Conservation (phyloP, 2,888 invertebrate species). For the Amaurobius ferox region DNA sequence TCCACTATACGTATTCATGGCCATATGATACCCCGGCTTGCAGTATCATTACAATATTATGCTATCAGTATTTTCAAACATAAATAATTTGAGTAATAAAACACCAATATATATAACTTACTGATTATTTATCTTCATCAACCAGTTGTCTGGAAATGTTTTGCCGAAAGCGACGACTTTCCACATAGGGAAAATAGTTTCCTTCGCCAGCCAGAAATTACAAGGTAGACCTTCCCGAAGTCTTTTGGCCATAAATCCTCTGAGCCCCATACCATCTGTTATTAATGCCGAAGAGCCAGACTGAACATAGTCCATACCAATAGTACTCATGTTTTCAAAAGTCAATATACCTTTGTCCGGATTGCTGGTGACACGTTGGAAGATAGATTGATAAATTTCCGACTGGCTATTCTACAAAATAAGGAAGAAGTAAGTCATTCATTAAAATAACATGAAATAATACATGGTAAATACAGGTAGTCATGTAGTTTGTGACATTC, state of each 20-base stretch:
- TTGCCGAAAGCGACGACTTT: slow-evolving; percentile 31
- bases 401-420: background rate
- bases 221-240: slow-evolving; percentile 8
- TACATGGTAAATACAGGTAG: too few species aligned
- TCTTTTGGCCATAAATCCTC: slow-evolving; percentile 8
- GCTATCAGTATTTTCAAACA: too few species aligned
- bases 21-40: too few species aligned
- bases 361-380: background rate
- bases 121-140: slow-evolving; percentile 23
- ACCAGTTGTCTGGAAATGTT: slow-evolving; percentile 4
- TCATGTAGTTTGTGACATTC: too few species aligned
- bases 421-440: too few species aligned
- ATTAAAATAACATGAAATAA: too few species aligned
- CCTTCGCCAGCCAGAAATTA: slow-evolving; percentile 18
- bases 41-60: too few species aligned
- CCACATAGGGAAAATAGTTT: slow-evolving; percentile 14
- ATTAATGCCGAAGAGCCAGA: slow-evolving; percentile 17
- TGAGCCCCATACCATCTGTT: slow-evolving; percentile 30
- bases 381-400: background rate
- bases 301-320: slow-evolving; percentile 33
- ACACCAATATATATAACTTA: slow-evolving; percentile 6
- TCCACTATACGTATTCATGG: too few species aligned
- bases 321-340: slow-evolving; percentile 34
- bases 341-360: slow-evolving; percentile 9
- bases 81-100: too few species aligned